Base-by-base conservation (phyloP, 2,888 invertebrate species). In the Epistrophe eligans region DNA sequence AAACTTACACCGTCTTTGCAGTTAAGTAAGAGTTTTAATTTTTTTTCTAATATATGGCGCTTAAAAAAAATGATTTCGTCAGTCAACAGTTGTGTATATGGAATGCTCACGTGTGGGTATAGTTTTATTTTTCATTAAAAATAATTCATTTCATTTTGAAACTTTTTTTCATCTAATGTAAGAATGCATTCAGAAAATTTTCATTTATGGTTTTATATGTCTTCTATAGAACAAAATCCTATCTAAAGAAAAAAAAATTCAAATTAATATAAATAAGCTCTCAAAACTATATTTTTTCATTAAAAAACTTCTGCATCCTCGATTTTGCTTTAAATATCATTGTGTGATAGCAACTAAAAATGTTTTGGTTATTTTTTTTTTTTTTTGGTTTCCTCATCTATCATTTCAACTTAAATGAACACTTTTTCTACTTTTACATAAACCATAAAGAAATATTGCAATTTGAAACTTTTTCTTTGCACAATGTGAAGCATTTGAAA, bases 281-380 rank as follows among this genome's bases (percentile, higher is more conserved):
- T 45, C 45, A 35, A 24, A 64, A 45, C n/a, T 45, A 32, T 48
- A 45, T 64, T 64, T 45, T 64, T 64, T 64, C 28, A 64, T 64
- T 45, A 64, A 48, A 64, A 64, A 45, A 45, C 11, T 28, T 9
- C 28, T 32, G 24, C 62, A 17, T 45, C 13, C 45, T 28, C 4
- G 10, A 15, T 64, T 64, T n/a, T 28, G 4, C 43, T 43, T 62
- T 24, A 62, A 2, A 24, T 24, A 24, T 24, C 43, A n/a, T n/a
- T 43, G 6, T 62, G 28, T 43, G 11, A 9, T 55, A 55, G 28
- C 7, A 55, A 24, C 58, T 4, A 35, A 17, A 38, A 17, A 11
- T n/a, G n/a, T n/a, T n/a, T n/a, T n/a, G 38, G 19, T 40, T 43
- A 19, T 9, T 6, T 4, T 7, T 60, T 19, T 4, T 24, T 17